These are phyloP conservation scores for Anastrepha ludens DNA, from an alignment of 1,140 invertebrate species.

Conservation along the genomic window DNA sequence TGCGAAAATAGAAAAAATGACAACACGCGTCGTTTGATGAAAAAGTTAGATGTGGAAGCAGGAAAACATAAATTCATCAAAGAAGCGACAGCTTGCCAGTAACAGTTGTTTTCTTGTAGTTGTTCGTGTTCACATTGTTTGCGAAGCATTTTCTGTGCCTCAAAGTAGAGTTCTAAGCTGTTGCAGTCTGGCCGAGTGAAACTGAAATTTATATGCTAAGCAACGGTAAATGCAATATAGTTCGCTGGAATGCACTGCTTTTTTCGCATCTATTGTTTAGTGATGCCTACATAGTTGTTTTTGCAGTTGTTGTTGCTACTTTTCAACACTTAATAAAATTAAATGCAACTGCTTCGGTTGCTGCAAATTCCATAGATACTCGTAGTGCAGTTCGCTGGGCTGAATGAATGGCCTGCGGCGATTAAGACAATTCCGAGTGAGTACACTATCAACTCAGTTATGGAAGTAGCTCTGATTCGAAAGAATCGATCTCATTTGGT, in stretches of 20 bases:
- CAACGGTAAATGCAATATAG: slow-evolving; percentile 52
- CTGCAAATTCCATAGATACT: background rate
- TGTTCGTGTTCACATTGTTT: background rate
- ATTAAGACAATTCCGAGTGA: too few species aligned
- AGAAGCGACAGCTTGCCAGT: slow-evolving; percentile 46
- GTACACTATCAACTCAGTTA: too few species aligned
- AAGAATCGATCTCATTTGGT: too few species aligned
- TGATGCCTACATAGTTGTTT: slow-evolving; percentile 4
- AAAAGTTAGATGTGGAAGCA: slow-evolving; percentile 39
- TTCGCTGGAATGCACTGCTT: slow-evolving; percentile 26
- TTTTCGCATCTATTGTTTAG: background rate
- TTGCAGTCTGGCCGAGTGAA: slow-evolving; percentile 44
- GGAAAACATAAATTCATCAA: slow-evolving; percentile 53
- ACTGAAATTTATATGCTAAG: slow-evolving; percentile 57
- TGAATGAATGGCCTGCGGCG: too few species aligned
- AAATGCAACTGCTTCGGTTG: slow-evolving; percentile 9
- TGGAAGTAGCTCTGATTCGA: too few species aligned
- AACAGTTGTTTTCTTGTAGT: slow-evolving; percentile 5
- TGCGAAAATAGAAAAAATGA: background rate
- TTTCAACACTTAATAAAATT: slow-evolving; percentile 44
- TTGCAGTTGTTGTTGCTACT: slow-evolving; percentile 36
- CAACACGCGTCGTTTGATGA: background rate
- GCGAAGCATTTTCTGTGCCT: background rate
- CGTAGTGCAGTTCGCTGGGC: too few species aligned
- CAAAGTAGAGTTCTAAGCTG: background rate